Evolutionary conservation across 1,140 invertebrate genomes (phyloP), one percentile per base, ranked within the genome.

Genomic region (Vanessa tameamea): DNA sequence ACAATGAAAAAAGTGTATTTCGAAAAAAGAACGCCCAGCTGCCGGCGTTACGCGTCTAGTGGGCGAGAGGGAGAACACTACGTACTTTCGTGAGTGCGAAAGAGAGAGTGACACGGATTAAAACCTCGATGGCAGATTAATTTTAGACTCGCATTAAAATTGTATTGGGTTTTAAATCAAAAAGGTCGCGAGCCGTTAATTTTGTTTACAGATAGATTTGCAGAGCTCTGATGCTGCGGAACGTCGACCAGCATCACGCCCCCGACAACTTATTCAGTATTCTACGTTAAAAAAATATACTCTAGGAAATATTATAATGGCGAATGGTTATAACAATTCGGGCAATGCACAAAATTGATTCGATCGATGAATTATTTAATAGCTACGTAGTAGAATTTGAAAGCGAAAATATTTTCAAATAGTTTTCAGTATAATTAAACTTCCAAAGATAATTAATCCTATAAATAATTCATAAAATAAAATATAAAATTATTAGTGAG

Each of bases 1-100:
- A 85, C 79, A 88, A 86, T 77, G 72, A 82, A 82, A 84, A 87
- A 76, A 79, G 74, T 74, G 80, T 79, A 82, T 84, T 86, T 53
- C 26, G 78, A 88, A 88, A 88, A 88, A 87, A 81, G 83, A 89
- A 86, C 81, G 78, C 79, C 85, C 88, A 90, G 88, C 88, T 90
- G 88, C 88, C 83, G 84, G 79, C 83, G 86, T 87, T 86, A 87
- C 86, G 87, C 83, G 78, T 77, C 79, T 78, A 82, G 75, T 72
- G 69, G 48, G 68, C 43, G 80, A 82, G 63, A 31, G 82, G 73
- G 81, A 87, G 3, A 48, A 57, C 4, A 64, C 16, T 79, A 82
- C 63, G 67, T 20, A 15, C 11, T n/a, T 15, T 75, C 31, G 59
- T 68, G 68, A 13, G 82, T 72, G 80, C 31, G 82, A 89, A 72